Evolutionary conservation across 1,140 invertebrate genomes (phyloP).

Genomic region (Trigoniulus corallinus): DNA sequence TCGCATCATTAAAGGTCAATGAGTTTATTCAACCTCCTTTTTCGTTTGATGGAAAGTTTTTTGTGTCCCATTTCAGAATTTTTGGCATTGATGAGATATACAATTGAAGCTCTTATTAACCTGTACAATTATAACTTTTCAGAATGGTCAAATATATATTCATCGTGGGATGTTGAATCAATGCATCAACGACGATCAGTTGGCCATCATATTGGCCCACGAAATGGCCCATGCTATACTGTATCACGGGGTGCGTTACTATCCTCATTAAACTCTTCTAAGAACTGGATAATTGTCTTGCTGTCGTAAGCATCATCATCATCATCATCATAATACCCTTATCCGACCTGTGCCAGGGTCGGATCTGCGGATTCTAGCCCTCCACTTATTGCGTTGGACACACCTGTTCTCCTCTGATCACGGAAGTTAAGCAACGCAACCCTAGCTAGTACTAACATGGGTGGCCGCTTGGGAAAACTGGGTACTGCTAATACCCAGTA

Average conservation of each 20-base stretch:
- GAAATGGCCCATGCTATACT: slow-evolving; percentile 47
- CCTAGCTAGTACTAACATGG: too few species aligned
- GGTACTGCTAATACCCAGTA: too few species aligned
- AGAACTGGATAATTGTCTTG: background rate
- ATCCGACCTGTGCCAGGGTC: too few species aligned
- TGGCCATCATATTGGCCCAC: slow-evolving; percentile 41
- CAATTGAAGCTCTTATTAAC: too few species aligned
- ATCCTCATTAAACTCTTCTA: background rate
- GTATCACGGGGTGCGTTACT: slow-evolving; percentile 34
- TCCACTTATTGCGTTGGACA: too few species aligned
- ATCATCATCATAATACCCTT: too few species aligned
- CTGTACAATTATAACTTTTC: too few species aligned
- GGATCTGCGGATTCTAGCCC: too few species aligned
- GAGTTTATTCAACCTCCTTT: background rate
- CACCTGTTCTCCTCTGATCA: too few species aligned
- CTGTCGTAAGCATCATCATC: background rate
- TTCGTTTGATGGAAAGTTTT: background rate
- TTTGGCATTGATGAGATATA: too few species aligned
- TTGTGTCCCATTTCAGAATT: background rate
- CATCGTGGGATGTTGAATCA: slow-evolving; percentile 38
- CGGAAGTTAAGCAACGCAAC: too few species aligned
- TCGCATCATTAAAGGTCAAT: slow-evolving; percentile 1
- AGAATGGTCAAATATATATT: slow-evolving; percentile 44
- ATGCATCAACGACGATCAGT: slow-evolving; percentile 37
- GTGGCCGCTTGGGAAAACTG: too few species aligned